Evolutionary conservation across 2,797 vertebrate species (phyloP).

Genomic region (Ficedula albicollis): DNA sequence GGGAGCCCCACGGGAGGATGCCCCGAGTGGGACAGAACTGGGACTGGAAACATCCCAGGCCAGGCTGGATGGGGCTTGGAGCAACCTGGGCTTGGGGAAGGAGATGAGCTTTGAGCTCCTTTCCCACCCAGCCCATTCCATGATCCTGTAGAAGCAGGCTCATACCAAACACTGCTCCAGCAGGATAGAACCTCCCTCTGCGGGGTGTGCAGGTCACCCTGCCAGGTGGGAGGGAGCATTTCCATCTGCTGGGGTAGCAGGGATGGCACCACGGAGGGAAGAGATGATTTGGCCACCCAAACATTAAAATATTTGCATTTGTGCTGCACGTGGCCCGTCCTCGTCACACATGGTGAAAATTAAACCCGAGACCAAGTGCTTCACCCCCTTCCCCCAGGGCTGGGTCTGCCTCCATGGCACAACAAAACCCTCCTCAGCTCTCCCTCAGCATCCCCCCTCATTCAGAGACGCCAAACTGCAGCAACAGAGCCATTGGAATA

Average conservation of each 20-base stretch:
- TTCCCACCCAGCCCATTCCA: no score
- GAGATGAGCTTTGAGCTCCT: no score
- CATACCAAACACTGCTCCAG: fast-evolving
- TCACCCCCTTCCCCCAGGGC: neutral
- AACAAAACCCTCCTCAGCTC: neutral
- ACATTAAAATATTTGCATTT: neutral
- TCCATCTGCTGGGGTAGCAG: fast-evolving
- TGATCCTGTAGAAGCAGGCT: neutral
- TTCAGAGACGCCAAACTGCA: neutral
- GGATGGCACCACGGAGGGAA: fast-evolving
- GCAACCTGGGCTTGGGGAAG: neutral
- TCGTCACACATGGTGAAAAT: neutral
- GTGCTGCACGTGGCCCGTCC: neutral
- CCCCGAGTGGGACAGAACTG: fast-evolving
- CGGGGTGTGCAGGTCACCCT: neutral
- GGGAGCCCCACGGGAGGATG: neutral
- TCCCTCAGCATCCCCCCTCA: conserved; percentile 17
- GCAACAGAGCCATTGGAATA: conserved; percentile 40
- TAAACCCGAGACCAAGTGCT: neutral
- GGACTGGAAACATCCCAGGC: neutral
- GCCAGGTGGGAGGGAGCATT: neutral
- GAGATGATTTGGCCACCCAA: neutral
- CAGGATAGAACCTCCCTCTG: neutral
- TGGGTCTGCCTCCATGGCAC: neutral
- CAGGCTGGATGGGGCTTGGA: fast-evolving